phyloP scores from a whole-genome alignment of 2,888 invertebrate genomes.

The Lepidochrysops patricia region DNA sequence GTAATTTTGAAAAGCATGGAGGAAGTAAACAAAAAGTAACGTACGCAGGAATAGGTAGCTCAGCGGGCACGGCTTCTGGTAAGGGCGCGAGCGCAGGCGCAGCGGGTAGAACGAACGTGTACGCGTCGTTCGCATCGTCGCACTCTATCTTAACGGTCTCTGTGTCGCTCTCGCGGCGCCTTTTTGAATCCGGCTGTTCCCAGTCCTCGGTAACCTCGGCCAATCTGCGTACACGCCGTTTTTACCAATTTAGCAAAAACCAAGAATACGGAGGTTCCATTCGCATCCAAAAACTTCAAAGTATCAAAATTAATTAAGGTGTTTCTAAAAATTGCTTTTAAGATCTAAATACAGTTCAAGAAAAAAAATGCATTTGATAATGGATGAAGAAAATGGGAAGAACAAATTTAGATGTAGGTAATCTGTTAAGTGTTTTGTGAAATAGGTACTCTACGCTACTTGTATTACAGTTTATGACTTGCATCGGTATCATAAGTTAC shows the following conservation, averaged over 20 bases:
- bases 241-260: constrained; percentile 21
- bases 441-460: too few species aligned
- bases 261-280: background rate
- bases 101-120: constrained; percentile 77
- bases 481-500: too few species aligned
- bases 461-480: too few species aligned
- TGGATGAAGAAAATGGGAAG: too few species aligned
- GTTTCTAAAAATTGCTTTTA: background rate
- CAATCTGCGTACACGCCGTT: constrained; percentile 56
- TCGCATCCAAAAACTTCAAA: background rate
- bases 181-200: constrained; percentile 63
- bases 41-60: constrained; percentile 35
- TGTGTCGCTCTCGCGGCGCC: constrained; percentile 74
- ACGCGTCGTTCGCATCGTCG: constrained; percentile 81
- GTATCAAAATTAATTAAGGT: background rate
- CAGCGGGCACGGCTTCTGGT: constrained; percentile 47
- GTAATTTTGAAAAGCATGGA: constrained; percentile 1
- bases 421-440: too few species aligned
- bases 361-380: too few species aligned
- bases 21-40: constrained; percentile 18
- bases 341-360: too few species aligned
- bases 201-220: constrained; percentile 63
- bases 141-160: constrained; percentile 80
- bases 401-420: too few species aligned
- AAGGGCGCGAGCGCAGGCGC: constrained; percentile 37